A percentile compares a stretch with the other conserved stretches of the same genome.
Evolutionary conservation across 2,888 invertebrate genomes (phyloP).

Genomic region (Patella depressa): DNA sequence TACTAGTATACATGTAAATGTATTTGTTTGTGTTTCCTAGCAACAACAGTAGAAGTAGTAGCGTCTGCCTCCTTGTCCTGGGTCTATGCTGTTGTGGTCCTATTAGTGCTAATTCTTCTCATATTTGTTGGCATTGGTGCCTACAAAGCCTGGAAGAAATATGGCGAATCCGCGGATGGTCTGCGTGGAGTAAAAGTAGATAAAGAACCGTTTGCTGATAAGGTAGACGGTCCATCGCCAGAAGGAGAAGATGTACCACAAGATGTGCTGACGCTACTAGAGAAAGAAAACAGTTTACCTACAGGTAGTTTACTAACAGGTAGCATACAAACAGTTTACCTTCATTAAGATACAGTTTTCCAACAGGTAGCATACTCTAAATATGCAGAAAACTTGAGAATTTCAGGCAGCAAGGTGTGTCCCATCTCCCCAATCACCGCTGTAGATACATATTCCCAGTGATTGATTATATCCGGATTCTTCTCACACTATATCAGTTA

Average conservation of each 20-base stretch:
- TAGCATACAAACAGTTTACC: too few relatives aligned
- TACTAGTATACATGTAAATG: too few relatives aligned
- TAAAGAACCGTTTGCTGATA: neutral
- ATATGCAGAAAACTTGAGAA: too few relatives aligned
- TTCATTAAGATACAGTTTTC: too few relatives aligned
- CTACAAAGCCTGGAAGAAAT: neutral
- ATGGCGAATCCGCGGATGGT: neutral
- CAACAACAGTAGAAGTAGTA: too few relatives aligned
- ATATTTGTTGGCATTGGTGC: neutral
- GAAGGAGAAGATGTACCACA: neutral
- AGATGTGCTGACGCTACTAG: neutral
- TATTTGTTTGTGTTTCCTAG: too few relatives aligned
- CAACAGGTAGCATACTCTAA: too few relatives aligned
- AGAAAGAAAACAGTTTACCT: slow-evolving; percentile 9
- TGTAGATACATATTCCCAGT: too few relatives aligned
- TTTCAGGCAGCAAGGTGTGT: too few relatives aligned
- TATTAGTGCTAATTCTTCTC: neutral
- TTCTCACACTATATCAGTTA: too few relatives aligned
- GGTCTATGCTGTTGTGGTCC: neutral
- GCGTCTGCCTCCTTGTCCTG: neutral
- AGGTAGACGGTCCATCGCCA: neutral
- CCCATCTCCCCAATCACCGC: too few relatives aligned
- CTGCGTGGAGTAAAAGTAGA: neutral
- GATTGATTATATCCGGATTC: too few relatives aligned
- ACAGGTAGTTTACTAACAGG: neutral